Percentiles rank a stretch among this genome's conserved stretches.
Evolutionary conservation across 2,888 invertebrate genomes (phyloP).

Genomic region (Eueremaeus valkanovi): DNA sequence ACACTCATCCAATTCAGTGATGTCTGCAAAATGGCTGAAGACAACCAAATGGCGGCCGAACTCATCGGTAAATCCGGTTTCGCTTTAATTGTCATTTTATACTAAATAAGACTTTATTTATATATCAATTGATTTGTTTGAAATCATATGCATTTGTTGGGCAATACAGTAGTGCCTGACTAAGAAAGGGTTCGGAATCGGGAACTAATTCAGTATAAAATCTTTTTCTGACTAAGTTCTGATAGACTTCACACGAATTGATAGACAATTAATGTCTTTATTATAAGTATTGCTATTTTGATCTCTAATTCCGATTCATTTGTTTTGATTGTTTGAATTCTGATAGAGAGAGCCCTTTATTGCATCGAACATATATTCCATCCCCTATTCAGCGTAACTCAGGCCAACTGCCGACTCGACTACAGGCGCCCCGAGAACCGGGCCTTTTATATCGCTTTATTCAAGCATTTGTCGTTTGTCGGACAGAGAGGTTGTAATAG

Average conservation of each 20-base stretch:
- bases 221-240: no score
- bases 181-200: no score
- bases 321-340: neutral
- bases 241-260: no score
- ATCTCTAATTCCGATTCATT: no score
- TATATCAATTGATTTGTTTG: neutral
- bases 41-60: conserved; percentile 71
- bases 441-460: conserved; percentile 71
- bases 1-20: conserved; percentile 74
- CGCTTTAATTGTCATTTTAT: no score
- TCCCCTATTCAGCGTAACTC: conserved; percentile 70
- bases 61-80: conserved; percentile 58
- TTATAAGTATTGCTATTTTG: no score
- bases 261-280: no score
- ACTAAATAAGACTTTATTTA: no score
- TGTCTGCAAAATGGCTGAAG: conserved; percentile 68
- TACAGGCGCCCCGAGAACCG: conserved; percentile 76
- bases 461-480: conserved; percentile 72
- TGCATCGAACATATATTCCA: conserved; percentile 73
- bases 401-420: conserved; percentile 68
- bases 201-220: no score
- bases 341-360: conserved; percentile 66
- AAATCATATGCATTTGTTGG: neutral
- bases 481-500: conserved; percentile 75
- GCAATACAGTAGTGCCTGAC: no score